Evolutionary conservation across 2,113 vertebrate species (phyloP).

Genomic region (Panthera uncia): DNA sequence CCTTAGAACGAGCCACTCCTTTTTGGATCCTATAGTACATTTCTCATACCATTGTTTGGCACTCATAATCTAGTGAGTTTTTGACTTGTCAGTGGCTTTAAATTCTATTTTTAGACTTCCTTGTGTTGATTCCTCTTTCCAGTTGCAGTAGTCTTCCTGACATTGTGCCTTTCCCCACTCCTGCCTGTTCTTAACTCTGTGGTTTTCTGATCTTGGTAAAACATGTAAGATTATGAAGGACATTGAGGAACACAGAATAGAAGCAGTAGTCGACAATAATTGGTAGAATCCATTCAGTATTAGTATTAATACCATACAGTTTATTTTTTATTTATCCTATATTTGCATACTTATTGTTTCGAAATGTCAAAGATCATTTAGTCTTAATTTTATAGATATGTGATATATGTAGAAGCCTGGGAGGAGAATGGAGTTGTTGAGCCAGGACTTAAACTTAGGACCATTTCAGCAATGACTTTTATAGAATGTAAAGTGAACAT

Average conservation of each 20-base stretch:
- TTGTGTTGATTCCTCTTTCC: not conserved
- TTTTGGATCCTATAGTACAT: not conserved
- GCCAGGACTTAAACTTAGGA: not conserved
- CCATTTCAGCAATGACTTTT: not conserved
- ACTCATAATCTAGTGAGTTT: not conserved
- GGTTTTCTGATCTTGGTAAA: slow-evolving; percentile 15
- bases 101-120: slow-evolving; percentile 30
- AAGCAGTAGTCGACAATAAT: not conserved
- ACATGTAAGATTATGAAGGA: not conserved
- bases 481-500: not conserved
- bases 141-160: not conserved
- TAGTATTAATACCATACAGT: not conserved
- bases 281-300: not conserved
- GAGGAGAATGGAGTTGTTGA: not conserved
- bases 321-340: slow-evolving; percentile 2
- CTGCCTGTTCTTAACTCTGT: not conserved
- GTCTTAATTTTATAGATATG: not conserved
- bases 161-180: not conserved
- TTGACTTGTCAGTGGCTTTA: not conserved
- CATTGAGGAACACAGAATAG: not conserved
- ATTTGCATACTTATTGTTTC: not conserved
- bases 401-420: not conserved
- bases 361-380: not conserved
- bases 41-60: not conserved
- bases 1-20: not conserved